Evolutionary conservation across 2,888 invertebrate genomes (phyloP).

Genomic region (Cheilosia vulpina): DNA sequence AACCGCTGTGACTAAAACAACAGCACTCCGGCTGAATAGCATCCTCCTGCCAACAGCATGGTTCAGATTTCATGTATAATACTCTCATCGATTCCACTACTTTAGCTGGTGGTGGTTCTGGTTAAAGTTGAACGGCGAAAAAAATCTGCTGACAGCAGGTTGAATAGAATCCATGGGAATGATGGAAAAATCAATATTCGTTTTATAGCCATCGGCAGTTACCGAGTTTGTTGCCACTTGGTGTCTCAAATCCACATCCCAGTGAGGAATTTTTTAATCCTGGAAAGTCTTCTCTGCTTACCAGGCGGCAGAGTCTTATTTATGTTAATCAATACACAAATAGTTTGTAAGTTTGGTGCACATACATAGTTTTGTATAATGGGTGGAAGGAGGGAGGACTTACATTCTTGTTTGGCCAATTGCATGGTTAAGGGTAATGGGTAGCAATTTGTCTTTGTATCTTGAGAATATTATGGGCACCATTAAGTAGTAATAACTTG

Average conservation of each 20-base stretch:
- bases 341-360: neutral
- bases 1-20: neutral
- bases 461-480: neutral
- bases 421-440: neutral
- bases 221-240: constrained; percentile 6
- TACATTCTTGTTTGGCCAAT: constrained; percentile 1
- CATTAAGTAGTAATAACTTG: neutral
- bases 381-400: neutral
- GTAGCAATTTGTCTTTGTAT: neutral
- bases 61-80: neutral
- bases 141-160: neutral
- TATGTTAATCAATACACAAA: constrained; percentile 2
- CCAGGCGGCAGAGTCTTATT: neutral
- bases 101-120: neutral
- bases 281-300: too few species aligned
- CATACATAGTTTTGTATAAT: neutral
- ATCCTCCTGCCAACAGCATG: neutral
- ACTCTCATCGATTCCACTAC: constrained; percentile 1
- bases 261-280: neutral
- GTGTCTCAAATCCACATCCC: neutral
- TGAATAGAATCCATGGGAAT: neutral
- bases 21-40: neutral
- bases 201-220: neutral
- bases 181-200: neutral
- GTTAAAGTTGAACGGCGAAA: neutral